Conservation (phyloP, 2,797 vertebrate genomes). For the Microctenopoma stevenorrisi region DNA sequence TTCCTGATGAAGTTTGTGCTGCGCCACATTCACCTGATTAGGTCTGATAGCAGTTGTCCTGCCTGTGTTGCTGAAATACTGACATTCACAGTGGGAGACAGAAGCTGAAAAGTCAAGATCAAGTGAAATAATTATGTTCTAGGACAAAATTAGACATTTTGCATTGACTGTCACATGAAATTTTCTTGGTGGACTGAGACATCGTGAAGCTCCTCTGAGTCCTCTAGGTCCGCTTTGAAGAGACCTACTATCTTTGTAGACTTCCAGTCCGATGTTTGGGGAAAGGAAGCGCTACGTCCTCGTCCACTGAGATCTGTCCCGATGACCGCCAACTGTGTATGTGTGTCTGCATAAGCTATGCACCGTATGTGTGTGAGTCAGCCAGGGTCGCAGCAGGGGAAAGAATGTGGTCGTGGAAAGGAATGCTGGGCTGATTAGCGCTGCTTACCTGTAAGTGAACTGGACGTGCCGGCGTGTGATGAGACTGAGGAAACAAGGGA, state of each 20-base stretch:
- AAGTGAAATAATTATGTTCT: too few relatives aligned
- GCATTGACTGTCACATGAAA: too few relatives aligned
- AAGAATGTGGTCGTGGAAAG: constrained; percentile 74
- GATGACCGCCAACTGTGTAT: constrained; percentile 54
- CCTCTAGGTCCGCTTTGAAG: neutral
- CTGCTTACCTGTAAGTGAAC: constrained; percentile 81
- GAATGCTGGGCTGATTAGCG: constrained; percentile 82
- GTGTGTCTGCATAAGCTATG: constrained; percentile 18
- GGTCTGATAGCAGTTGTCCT: constrained; percentile 51
- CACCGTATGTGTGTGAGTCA: constrained; percentile 46
- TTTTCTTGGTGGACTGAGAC: neutral
- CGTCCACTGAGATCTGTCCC: constrained; percentile 56
- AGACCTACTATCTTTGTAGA: neutral
- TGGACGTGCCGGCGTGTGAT: constrained; percentile 83
- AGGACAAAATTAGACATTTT: too few relatives aligned
- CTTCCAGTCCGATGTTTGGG: constrained; percentile 24
- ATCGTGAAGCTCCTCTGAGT: neutral
- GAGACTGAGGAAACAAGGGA: constrained; percentile 95
- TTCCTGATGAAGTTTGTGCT: constrained; percentile 66
- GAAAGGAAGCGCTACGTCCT: constrained; percentile 56
- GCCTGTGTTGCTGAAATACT: constrained; percentile 15
- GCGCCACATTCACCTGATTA: constrained; percentile 57
- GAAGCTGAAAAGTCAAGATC: constrained; percentile 6
- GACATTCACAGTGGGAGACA: constrained; percentile 24
- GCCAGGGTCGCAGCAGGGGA: constrained; percentile 66